These are phyloP conservation scores for Acronicta alni DNA, from an alignment of 2,888 invertebrate genomes.

Conservation along the genomic window DNA sequence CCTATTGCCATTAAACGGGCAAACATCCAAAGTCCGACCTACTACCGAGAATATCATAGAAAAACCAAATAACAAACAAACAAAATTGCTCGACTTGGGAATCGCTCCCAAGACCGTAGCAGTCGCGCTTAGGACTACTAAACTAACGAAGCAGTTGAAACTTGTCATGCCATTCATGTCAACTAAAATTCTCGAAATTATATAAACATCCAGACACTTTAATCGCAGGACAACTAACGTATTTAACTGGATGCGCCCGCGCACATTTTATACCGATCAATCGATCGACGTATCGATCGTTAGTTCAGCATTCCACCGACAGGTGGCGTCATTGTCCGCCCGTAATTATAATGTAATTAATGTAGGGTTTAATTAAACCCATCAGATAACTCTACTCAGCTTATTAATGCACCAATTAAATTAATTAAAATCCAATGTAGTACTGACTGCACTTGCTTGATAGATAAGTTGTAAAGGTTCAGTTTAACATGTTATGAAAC, in stretches of 20 bases:
- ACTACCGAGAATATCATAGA: no score
- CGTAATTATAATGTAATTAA: conserved; percentile 87
- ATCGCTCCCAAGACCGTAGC: no score
- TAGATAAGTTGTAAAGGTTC: conserved; percentile 40
- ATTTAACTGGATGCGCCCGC: conserved; percentile 47
- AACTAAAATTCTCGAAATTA: conserved; percentile 29
- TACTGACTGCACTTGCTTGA: conserved; percentile 22
- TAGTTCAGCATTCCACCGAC: conserved; percentile 78
- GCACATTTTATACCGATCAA: conserved; percentile 54
- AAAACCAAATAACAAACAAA: no score
- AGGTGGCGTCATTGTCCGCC: conserved; percentile 81
- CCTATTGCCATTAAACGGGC: no score
- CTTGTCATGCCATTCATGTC: no score
- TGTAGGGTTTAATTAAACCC: conserved; percentile 81
- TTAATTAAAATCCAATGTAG: conserved; percentile 71
- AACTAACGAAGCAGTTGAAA: no score
- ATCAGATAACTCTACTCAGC: conserved; percentile 77
- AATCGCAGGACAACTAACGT: conserved; percentile 44
- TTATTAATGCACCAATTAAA: conserved; percentile 84
- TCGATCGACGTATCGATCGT: conserved; percentile 65
- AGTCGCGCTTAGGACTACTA: no score
- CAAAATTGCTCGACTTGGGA: no score
- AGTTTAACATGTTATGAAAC: neutral
- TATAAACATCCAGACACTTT: conserved; percentile 43
- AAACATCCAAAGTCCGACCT: no score